Evolutionary conservation across 2,888 invertebrate genomes (phyloP).

Genomic region (Coelinius sp.): DNA sequence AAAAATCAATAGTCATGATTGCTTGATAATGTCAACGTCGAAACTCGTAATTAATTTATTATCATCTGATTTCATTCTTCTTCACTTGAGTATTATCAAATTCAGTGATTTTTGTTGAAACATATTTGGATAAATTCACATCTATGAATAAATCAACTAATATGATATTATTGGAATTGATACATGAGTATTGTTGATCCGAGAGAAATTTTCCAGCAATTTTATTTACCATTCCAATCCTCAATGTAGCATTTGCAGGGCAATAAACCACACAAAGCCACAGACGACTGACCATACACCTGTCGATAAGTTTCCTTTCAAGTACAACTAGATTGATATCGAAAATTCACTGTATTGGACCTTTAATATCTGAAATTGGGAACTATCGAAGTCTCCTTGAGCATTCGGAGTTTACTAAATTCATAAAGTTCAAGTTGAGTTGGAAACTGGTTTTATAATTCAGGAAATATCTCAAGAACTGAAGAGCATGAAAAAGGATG

Average conservation of each 20-base stretch:
- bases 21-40: neutral
- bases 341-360: neutral
- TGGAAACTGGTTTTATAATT: neutral
- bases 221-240: constrained; percentile 5
- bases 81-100: neutral
- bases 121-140: neutral
- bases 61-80: neutral
- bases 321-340: neutral
- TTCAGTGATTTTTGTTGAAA: neutral
- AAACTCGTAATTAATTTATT: neutral
- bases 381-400: neutral
- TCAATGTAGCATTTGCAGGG: neutral
- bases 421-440: neutral
- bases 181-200: neutral
- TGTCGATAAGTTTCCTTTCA: neutral
- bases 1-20: neutral
- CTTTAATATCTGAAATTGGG: neutral
- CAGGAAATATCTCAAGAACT: neutral
- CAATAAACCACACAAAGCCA: neutral
- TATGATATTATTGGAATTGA: neutral
- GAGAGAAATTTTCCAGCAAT: neutral
- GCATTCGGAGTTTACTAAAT: neutral
- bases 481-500: too few relatives aligned
- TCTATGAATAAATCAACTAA: constrained; percentile 5
- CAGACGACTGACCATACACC: neutral